phyloP scores from a whole-genome alignment of 2,797 vertebrate genomes.

The Prionace glauca region DNA sequence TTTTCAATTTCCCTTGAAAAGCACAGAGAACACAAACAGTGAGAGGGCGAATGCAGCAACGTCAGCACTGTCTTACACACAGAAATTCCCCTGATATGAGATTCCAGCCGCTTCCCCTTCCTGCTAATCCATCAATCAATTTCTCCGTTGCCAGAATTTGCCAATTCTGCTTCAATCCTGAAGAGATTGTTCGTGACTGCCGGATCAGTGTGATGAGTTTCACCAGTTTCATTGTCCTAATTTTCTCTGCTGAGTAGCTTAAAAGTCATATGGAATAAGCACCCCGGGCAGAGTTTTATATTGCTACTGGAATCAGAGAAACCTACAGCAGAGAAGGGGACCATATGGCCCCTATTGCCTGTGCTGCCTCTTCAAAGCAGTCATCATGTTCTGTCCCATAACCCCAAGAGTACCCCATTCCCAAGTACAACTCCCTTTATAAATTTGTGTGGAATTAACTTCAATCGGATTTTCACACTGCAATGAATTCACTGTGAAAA shows the following conservation, averaged over 20 bases:
- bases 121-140: constrained; percentile 62
- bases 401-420: neutral
- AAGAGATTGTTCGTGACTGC: constrained; percentile 44
- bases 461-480: neutral
- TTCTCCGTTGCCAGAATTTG: constrained; percentile 55
- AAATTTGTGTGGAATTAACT: neutral
- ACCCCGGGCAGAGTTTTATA: neutral
- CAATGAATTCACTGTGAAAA: no score
- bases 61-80: constrained; percentile 71
- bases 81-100: constrained; percentile 66
- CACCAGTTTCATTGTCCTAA: constrained; percentile 50
- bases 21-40: constrained; percentile 71
- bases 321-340: neutral
- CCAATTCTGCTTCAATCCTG: constrained; percentile 44
- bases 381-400: neutral
- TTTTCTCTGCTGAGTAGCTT: no score
- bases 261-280: neutral
- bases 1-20: constrained; percentile 66
- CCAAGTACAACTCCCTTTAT: neutral
- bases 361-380: neutral
- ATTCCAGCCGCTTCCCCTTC: constrained; percentile 66
- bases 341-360: neutral
- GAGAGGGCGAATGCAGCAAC: constrained; percentile 65
- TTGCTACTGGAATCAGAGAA: neutral
- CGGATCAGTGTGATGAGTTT: constrained; percentile 52